Base-by-base conservation (phyloP, 2,113 vertebrate genomes). In the Daubentonia madagascariensis region DNA sequence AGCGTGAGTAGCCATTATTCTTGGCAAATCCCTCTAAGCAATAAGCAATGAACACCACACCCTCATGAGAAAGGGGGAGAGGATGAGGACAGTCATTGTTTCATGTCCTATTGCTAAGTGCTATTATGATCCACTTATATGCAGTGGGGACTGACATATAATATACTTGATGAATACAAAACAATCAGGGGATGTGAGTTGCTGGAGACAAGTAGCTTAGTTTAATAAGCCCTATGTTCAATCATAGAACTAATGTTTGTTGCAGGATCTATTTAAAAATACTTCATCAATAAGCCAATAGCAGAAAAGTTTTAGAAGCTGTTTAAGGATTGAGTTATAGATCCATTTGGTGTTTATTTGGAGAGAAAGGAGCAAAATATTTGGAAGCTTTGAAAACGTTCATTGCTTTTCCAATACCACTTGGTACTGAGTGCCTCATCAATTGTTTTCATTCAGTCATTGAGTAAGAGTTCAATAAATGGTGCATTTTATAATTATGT, bases 11-110 rank as follows among this genome's bases (percentile, higher is more conserved):
- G 99, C 98, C 99, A 99, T 98, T 97, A 98, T 98, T 89, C 99
- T 99, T 98, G 99, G 99, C 98, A 99, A 98, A 97, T 99, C 98
- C 8, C 98, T 98, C 98, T 98, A 99, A 96, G 99, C 99, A 67
- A 99, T 98, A 97, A 99, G 99, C 43, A 78, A 99, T 95, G 96
- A 99, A 99, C 30, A 99, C 99, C 98, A 99, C 99, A 85, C 99
- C 99, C 99, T 99, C 54, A 88, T 81, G 96, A 96, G 95, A 98
- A 97, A 96, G 90, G 83, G 97, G 92, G 96, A 96, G 61, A 96
- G 97, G 37, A 94, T 98, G 89, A 11, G 30, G 48, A 85, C 25
- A 63, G 43, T 86, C 50, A 57, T 61, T 89, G 68, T 88, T 92
- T 95, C 87, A 85, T 96, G 94, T 96, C 81, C 72, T 63, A 72